Evolutionary conservation across 2,888 invertebrate genomes (phyloP).

Genomic region (Troides oblongomaculatus): DNA sequence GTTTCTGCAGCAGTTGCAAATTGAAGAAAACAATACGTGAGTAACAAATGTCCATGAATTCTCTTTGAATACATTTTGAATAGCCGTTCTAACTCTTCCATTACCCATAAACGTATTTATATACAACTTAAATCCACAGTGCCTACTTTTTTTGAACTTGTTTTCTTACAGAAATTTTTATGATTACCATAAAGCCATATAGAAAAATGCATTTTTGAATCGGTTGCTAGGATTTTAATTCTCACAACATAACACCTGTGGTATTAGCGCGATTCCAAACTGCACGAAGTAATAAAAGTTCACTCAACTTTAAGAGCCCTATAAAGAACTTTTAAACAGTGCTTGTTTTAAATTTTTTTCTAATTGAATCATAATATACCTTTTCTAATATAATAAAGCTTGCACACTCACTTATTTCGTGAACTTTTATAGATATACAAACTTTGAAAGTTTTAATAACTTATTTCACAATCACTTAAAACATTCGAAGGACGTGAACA

Average conservation of each 20-base stretch:
- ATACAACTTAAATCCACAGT: slow-evolving; percentile 31
- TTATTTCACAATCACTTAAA: slow-evolving; percentile 57
- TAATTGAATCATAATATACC: slow-evolving; percentile 4
- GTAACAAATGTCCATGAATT: slow-evolving; percentile 47
- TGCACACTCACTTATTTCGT: slow-evolving; percentile 7
- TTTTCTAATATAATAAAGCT: neutral
- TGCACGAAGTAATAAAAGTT: slow-evolving; percentile 59
- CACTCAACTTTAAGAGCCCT: slow-evolving; percentile 68
- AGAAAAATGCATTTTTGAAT: slow-evolving; percentile 41
- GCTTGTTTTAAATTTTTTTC: slow-evolving; percentile 24
- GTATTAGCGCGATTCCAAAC: slow-evolving; percentile 56
- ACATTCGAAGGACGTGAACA: slow-evolving; percentile 54
- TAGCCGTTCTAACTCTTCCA: slow-evolving; percentile 74
- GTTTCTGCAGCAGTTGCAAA: slow-evolving; percentile 51
- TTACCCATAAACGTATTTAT: slow-evolving; percentile 49
- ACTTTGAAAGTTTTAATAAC: slow-evolving; percentile 63
- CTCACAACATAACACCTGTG: slow-evolving; percentile 77
- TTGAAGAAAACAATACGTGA: slow-evolving; percentile 46
- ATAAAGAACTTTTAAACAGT: slow-evolving; percentile 36
- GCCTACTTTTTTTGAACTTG: slow-evolving; percentile 30
- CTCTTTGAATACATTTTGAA: slow-evolving; percentile 61
- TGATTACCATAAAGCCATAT: slow-evolving; percentile 29
- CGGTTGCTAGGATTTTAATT: slow-evolving; percentile 71
- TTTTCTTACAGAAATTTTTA: slow-evolving; percentile 32
- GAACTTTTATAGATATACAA: slow-evolving; percentile 26